A percentile compares a stretch with the other conserved stretches of the same genome.
Conservation (phyloP, 2,113 vertebrate genomes). For the Paedocypris sp. region DNA sequence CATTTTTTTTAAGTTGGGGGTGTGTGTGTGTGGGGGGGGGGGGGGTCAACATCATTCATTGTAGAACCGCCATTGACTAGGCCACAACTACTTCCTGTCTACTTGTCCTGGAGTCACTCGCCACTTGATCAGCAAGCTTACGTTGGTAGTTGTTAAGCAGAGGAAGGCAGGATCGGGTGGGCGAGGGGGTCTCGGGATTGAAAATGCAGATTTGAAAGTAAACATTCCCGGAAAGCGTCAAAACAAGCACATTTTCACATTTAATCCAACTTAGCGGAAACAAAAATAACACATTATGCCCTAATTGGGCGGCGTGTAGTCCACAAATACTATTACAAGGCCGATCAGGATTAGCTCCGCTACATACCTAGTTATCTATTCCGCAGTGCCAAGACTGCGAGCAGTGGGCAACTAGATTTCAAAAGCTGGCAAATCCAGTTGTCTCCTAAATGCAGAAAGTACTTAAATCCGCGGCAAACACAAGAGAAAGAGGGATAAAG, state of each 20-base stretch:
- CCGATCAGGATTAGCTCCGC: slow-evolving; percentile 71
- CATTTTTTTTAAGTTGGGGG: too few relatives aligned
- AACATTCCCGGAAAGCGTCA: slow-evolving; percentile 41
- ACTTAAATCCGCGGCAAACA: slow-evolving; percentile 74
- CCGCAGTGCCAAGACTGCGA: slow-evolving; percentile 68
- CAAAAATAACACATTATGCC: slow-evolving; percentile 71
- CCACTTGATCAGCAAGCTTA: too few relatives aligned
- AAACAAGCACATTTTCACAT: slow-evolving; percentile 56
- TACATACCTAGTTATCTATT: slow-evolving; percentile 77
- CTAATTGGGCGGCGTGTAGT: slow-evolving; percentile 69
- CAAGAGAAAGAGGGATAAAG: slow-evolving; percentile 75
- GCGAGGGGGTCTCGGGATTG: not conserved
- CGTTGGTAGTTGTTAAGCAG: too few relatives aligned
- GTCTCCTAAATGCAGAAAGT: slow-evolving; percentile 78
- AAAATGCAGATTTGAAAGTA: slow-evolving; percentile 51
- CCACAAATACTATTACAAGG: slow-evolving; percentile 75
- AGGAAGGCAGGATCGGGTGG: not conserved
- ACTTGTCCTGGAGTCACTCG: too few relatives aligned
- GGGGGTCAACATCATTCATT: too few relatives aligned
- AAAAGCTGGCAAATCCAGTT: slow-evolving; percentile 79
- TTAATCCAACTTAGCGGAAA: slow-evolving; percentile 70
- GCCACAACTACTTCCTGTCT: too few relatives aligned
- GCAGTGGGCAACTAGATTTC: slow-evolving; percentile 74
- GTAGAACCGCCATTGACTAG: too few relatives aligned
- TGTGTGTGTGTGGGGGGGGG: too few relatives aligned